phyloP scores from a whole-genome alignment of 2,888 invertebrate genomes.

The Megastigmus dorsalis region DNA sequence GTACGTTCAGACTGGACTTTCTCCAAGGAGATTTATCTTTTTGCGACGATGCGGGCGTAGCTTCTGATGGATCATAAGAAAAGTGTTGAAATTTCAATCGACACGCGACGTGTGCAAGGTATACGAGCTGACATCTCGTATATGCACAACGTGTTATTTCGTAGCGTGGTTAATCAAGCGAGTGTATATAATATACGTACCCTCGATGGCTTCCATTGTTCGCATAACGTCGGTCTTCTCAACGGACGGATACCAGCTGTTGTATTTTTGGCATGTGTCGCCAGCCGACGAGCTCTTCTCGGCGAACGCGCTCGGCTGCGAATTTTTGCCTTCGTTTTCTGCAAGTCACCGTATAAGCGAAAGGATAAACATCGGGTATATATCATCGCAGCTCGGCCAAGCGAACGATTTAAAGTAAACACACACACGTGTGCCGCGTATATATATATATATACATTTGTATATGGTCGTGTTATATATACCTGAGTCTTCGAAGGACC shows the following conservation, averaged over 20 bases:
- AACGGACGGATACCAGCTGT: conserved; percentile 89
- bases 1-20: conserved; percentile 81
- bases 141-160: too few species aligned
- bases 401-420: too few species aligned
- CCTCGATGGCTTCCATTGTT: conserved; percentile 91
- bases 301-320: conserved; percentile 83
- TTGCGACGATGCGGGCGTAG: conserved; percentile 79
- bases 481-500: conserved; percentile 92
- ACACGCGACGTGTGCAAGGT: too few species aligned
- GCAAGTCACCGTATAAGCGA: conserved; percentile 55
- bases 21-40: conserved; percentile 88
- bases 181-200: conserved; percentile 76
- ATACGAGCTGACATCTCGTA: too few species aligned
- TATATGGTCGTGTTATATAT: conserved; percentile 32
- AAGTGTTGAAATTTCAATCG: too few species aligned
- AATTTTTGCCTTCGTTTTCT: conserved; percentile 87
- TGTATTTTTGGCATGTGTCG: conserved; percentile 77
- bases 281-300: conserved; percentile 80
- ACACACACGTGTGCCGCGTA: too few species aligned
- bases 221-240: conserved; percentile 89
- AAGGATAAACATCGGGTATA: too few species aligned
- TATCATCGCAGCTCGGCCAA: too few species aligned
- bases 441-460: not conserved
- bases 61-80: conserved; percentile 76
- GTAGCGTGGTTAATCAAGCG: too few species aligned